Conservation (phyloP, 2,113 vertebrate genomes). For the Chaetops frenatus region DNA sequence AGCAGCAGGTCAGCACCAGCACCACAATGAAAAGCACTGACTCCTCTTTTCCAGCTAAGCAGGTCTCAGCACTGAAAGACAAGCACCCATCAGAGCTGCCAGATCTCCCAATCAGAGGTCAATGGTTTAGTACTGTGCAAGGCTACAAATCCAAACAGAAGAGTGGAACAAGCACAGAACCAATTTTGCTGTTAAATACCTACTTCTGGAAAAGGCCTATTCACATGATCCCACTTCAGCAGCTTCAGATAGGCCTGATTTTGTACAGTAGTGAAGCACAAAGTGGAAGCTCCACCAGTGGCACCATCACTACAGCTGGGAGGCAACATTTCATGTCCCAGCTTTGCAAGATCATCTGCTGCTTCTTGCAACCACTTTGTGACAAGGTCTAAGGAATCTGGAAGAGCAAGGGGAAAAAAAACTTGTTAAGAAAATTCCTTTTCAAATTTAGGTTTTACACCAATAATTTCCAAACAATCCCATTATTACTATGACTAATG, state of each 20-base stretch:
- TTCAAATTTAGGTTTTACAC: background rate
- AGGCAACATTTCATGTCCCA: slow-evolving; percentile 16
- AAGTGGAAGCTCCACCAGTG: background rate
- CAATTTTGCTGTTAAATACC: background rate
- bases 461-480: background rate
- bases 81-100: background rate
- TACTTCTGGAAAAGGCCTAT: slow-evolving; percentile 91
- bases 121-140: background rate
- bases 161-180: background rate
- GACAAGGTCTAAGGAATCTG: slow-evolving; percentile 90
- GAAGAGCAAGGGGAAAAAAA: background rate
- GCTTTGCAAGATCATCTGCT: slow-evolving; percentile 65
- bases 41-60: background rate
- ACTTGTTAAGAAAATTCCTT: background rate
- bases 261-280: slow-evolving; percentile 71
- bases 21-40: background rate
- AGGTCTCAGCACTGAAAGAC: background rate
- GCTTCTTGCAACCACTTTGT: slow-evolving; percentile 89
- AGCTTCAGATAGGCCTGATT: slow-evolving; percentile 89
- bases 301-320: slow-evolving; percentile 2
- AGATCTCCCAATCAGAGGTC: background rate
- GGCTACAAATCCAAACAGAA: background rate
- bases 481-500: background rate
- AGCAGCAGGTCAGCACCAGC: background rate
- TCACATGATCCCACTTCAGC: slow-evolving; percentile 85